phyloP scores from a whole-genome alignment of 2,888 invertebrate genomes.

The Hydriomena furcata region DNA sequence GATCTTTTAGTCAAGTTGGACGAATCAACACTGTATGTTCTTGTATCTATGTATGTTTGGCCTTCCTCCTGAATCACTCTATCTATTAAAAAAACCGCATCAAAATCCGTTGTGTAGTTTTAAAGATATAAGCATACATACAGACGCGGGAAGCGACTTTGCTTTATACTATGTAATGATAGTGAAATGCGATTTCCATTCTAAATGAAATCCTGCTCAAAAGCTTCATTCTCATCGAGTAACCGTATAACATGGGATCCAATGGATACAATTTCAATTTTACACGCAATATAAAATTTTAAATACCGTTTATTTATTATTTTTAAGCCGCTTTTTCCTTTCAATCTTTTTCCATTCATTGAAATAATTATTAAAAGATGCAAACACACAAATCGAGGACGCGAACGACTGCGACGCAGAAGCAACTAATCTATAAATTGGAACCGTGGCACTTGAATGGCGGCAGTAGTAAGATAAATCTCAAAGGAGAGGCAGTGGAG shows the following conservation, averaged over 20 bases:
- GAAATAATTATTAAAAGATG: neutral
- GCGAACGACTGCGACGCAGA: slow-evolving; percentile 21
- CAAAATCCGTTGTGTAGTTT: too few species aligned
- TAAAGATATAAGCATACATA: too few species aligned
- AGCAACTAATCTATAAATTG: slow-evolving; percentile 39
- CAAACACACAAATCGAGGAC: slow-evolving; percentile 10
- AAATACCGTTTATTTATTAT: too few species aligned
- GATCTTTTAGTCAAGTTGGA: too few species aligned
- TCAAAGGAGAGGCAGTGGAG: slow-evolving; percentile 46
- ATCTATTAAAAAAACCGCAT: too few species aligned
- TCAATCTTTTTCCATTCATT: too few species aligned
- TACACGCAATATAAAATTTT: neutral
- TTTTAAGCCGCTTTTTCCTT: too few species aligned
- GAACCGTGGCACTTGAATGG: slow-evolving; percentile 44
- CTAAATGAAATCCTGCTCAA: neutral
- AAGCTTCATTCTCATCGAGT: neutral
- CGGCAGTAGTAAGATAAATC: slow-evolving; percentile 49
- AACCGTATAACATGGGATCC: neutral
- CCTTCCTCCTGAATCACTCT: too few species aligned
- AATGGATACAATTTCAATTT: neutral
- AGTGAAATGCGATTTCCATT: neutral
- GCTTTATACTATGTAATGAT: too few species aligned
- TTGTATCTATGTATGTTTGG: too few species aligned
- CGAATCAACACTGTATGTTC: too few species aligned
- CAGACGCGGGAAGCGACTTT: too few species aligned